Evolutionary conservation across 2,888 invertebrate genomes (phyloP), one percentile per base, ranked within the genome.

Genomic region (Lycaena phlaeas): DNA sequence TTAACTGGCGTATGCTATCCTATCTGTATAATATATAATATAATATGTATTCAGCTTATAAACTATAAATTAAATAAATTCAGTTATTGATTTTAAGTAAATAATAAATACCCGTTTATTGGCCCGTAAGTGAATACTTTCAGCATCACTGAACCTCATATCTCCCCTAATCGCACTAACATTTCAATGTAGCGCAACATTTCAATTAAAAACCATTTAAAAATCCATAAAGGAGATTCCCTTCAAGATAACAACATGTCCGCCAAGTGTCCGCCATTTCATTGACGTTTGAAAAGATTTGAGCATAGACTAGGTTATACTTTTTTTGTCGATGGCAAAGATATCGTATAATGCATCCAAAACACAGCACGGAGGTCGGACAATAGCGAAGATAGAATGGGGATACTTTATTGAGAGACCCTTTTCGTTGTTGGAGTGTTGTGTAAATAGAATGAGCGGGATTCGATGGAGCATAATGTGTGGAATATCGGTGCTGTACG

Each of bases 351-450:
- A 64, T 69, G 59, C 66, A 61, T 63, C 68, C 74, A 59, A 68
- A 73, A 65, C 66, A 62, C 57, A 63, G 59, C 55, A 41, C 49
- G 42, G 50, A 53, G 49, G 43, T 51, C 50, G 61, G 63, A 78
- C 77, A 79, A 77, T 75, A 47, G 58, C 60, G 54, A 74, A 77
- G 73, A 69, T 64, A 73, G 77, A 77, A 79, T 74, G 60, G 79
- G 79, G 78, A 70, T 77, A 66, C 77, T 78, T 77, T 82, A 82
- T 82, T 79, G 81, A 78, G 75, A 77, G 82, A 70, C 79, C 84
- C 79, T 81, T 81, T 75, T 66, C 66, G 66, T 55, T 55, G 57
- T 50, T 71, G 55, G 73, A 85, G 85, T 85, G 84, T 79, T 78
- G 75, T 77, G 85, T 85, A 75, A 85, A 85, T 79, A 82, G 68